phyloP scores from a whole-genome alignment of 2,113 vertebrate genomes.

The Pachypanchax playfairii region DNA sequence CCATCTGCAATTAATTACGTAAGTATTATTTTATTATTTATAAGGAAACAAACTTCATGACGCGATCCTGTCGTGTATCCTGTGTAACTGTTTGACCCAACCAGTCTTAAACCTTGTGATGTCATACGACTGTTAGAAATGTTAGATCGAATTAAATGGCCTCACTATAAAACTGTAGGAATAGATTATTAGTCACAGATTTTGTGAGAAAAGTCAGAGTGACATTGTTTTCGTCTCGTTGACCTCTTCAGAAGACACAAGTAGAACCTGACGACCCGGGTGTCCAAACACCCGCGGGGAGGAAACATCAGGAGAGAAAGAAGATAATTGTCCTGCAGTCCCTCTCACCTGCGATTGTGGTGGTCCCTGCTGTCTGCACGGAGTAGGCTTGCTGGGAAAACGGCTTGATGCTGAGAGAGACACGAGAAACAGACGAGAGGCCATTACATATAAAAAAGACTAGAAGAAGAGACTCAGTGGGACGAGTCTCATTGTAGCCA shows the following conservation, averaged over 20 bases:
- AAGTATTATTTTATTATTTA: too few species aligned
- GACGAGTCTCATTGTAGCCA: conserved; percentile 15
- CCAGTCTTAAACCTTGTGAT: too few species aligned
- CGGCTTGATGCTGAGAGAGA: conserved; percentile 89
- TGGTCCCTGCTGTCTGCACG: conserved; percentile 91
- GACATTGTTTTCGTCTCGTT: conserved; percentile 4
- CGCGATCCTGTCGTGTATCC: too few species aligned
- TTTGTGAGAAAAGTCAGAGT: conserved; percentile 9
- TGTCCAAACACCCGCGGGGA: conserved; percentile 29
- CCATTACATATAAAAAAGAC: conserved; percentile 23
- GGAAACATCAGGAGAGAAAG: conserved; percentile 24
- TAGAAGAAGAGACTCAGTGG: conserved; percentile 19
- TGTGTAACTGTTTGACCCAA: too few species aligned
- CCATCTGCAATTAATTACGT: too few species aligned
- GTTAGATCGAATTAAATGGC: too few species aligned
- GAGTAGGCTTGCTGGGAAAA: conserved; percentile 94
- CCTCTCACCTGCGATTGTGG: conserved; percentile 93
- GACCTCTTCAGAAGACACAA: conserved; percentile 30
- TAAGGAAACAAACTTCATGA: too few species aligned
- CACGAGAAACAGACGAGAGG: conserved; percentile 25
- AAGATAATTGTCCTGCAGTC: conserved; percentile 41
- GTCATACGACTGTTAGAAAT: too few species aligned
- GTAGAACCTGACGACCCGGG: neutral
- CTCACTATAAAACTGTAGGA: too few species aligned
- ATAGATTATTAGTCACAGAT: neutral